Evolutionary conservation across 2,888 invertebrate species (phyloP), one percentile per base, ranked within the genome.

Genomic region (Eustalomyia histrio): DNA sequence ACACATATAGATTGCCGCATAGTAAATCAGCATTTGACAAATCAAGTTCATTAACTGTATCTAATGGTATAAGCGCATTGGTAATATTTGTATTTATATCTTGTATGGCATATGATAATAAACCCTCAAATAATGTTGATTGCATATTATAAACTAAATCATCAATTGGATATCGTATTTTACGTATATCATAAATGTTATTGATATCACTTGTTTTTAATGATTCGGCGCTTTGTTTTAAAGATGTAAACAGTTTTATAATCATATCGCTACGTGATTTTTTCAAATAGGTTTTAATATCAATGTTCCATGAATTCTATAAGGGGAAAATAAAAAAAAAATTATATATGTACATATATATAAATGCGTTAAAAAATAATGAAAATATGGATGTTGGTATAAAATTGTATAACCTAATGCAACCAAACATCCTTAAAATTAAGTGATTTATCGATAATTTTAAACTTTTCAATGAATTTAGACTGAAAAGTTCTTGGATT

Each of bases 131-230:
- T 12, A 82, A 83, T 1, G 80, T 82, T 14, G 71, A n/a, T 29
- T 88, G 84, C 14, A 89, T 24, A 9, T 67, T 72, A 21, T 84
- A 83, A 1, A 87, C 58, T 55, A 86, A 83, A 0, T 47, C 64
- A 7, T 68, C 75, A 8, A 87, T 67, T 0, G 85, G 83, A 1
- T 50, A 53, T 0, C 52, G 69, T 79, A 88, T 81, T 16, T 78
- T 80, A 0, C 86, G 85, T 3, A 85, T 67, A 80, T 88, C 86
- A 53, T 84, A 87, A 47, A 84, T 21, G 0, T 72, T 67, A 33
- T 80, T 71, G 33, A 75, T 35, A 47, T 83, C 61, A 50, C 67
- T 78, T 2, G 10, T 63, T 8, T 74, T 64, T 1, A 84, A 29
- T 4, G 83, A 74, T 7, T 50, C 47, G 18, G 65, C 17, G 9